These are phyloP conservation scores for Epizoanthus ramosus DNA, from an alignment of 92 coral and sea anemone genomes.

Conservation along the genomic window DNA sequence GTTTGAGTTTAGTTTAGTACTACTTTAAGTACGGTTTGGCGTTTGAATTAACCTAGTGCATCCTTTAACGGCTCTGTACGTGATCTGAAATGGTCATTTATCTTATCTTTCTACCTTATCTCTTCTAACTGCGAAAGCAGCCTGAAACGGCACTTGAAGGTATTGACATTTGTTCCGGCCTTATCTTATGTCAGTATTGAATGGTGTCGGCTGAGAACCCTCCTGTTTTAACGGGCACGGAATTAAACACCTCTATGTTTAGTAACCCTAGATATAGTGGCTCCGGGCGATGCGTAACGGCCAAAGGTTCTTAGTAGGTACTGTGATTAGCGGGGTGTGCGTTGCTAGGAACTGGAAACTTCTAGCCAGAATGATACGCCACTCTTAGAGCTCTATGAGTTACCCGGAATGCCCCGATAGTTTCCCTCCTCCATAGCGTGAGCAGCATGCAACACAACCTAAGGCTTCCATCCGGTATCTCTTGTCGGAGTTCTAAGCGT, in stretches of 20 bases:
- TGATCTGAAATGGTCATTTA: conserved; percentile 3
- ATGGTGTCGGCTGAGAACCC: conserved; percentile 7
- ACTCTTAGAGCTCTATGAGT: conserved; percentile 4
- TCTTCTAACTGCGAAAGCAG: conserved; percentile 5
- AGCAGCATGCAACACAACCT: conserved; percentile 5
- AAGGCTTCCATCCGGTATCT: conserved; percentile 5
- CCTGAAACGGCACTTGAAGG: conserved; percentile 6
- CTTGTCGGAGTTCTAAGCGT: conserved; percentile 5
- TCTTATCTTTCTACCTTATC: conserved; percentile 3
- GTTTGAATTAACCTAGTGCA: conserved; percentile 3
- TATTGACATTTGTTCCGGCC: conserved; percentile 5
- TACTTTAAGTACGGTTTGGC: conserved; percentile 4
- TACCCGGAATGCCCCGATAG: conserved; percentile 7
- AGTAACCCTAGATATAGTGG: conserved; percentile 4
- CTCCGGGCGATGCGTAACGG: conserved; percentile 8
- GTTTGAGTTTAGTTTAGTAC: conserved; percentile 3
- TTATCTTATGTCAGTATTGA: conserved; percentile 2
- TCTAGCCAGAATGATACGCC: conserved; percentile 5
- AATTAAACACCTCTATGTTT: conserved; percentile 2
- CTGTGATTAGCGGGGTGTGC: conserved; percentile 7
- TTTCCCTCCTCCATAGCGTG: conserved; percentile 6
- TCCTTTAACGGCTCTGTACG: conserved; percentile 5
- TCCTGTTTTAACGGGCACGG: conserved; percentile 6
- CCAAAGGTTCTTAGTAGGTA: conserved; percentile 4
- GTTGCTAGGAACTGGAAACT: conserved; percentile 5